phyloP scores from a whole-genome alignment of 1,140 invertebrate species.

The Heliothis subflexa region DNA sequence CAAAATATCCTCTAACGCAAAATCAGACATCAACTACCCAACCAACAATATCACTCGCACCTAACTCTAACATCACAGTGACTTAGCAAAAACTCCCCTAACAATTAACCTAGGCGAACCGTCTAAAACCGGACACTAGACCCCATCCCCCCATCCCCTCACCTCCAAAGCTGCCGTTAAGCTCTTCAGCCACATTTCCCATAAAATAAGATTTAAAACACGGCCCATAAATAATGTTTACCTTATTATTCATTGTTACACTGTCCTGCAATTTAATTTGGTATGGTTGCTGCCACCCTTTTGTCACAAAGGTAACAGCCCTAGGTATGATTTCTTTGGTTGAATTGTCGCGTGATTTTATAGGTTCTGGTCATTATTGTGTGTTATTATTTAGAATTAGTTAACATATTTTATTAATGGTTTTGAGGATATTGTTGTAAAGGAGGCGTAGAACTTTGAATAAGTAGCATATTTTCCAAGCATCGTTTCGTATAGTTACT shows the following conservation, averaged over 20 bases:
- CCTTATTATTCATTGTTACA: slow-evolving; percentile 72
- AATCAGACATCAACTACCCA: too few relatives aligned
- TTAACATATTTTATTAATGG: too few relatives aligned
- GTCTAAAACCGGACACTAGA: slow-evolving; percentile 21
- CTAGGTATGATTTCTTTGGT: slow-evolving; percentile 15
- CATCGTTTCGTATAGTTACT: too few relatives aligned
- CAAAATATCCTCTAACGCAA: too few relatives aligned
- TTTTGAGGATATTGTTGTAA: too few relatives aligned
- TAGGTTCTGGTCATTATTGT: not conserved
- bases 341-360: slow-evolving; percentile 39
- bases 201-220: slow-evolving; percentile 84
- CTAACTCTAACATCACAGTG: slow-evolving; percentile 40
- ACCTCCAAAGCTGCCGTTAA: slow-evolving; percentile 76
- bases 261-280: slow-evolving; percentile 78
- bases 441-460: too few relatives aligned
- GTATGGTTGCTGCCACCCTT: slow-evolving; percentile 63
- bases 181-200: slow-evolving; percentile 77
- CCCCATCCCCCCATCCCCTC: slow-evolving; percentile 53
- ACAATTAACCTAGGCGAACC: slow-evolving; percentile 17
- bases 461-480: too few relatives aligned
- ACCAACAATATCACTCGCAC: too few relatives aligned
- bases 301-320: slow-evolving; percentile 20
- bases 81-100: slow-evolving; percentile 44
- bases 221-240: slow-evolving; percentile 76
- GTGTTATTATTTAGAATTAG: not conserved